Evolutionary conservation across 92 coral and sea anemone genomes (phyloP).

Genomic region (Zoanthus solanderi): DNA sequence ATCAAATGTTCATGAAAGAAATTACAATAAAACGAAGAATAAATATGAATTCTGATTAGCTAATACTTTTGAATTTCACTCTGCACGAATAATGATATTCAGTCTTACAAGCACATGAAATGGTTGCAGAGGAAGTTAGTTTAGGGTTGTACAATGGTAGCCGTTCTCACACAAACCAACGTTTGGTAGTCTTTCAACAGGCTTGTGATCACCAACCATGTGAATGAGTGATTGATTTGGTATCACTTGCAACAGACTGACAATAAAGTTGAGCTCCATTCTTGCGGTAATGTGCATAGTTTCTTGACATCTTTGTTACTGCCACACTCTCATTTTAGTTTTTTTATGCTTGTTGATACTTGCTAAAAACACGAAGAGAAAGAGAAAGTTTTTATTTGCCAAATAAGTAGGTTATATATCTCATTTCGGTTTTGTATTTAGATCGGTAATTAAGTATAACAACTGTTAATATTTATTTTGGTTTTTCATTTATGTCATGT

Average conservation of each 20-base stretch:
- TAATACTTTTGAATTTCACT: not conserved
- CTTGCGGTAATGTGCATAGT: conserved; percentile 39
- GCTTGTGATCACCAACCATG: conserved; percentile 33
- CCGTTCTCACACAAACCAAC: conserved; percentile 41
- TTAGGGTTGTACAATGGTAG: not conserved
- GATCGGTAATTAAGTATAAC: too few species aligned
- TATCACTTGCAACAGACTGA: conserved; percentile 45
- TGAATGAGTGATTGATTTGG: conserved; percentile 13
- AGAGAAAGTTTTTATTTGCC: too few species aligned
- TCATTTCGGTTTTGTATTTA: too few species aligned
- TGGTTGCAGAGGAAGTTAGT: not conserved
- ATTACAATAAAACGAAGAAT: too few species aligned
- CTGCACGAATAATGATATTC: too few species aligned
- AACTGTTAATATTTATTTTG: too few species aligned
- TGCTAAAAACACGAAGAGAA: too few species aligned
- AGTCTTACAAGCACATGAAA: not conserved
- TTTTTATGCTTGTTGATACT: too few species aligned
- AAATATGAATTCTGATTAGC: not conserved
- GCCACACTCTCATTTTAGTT: not conserved
- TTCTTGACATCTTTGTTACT: conserved; percentile 18
- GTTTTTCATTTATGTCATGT: too few species aligned
- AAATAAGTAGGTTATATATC: too few species aligned
- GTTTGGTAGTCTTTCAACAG: conserved; percentile 53
- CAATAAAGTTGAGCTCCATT: conserved; percentile 48
- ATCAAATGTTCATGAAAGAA: too few species aligned